Evolutionary conservation across 2,113 vertebrate species (phyloP), one percentile per base, ranked within the genome.

Genomic region (Saimiri boliviensis): DNA sequence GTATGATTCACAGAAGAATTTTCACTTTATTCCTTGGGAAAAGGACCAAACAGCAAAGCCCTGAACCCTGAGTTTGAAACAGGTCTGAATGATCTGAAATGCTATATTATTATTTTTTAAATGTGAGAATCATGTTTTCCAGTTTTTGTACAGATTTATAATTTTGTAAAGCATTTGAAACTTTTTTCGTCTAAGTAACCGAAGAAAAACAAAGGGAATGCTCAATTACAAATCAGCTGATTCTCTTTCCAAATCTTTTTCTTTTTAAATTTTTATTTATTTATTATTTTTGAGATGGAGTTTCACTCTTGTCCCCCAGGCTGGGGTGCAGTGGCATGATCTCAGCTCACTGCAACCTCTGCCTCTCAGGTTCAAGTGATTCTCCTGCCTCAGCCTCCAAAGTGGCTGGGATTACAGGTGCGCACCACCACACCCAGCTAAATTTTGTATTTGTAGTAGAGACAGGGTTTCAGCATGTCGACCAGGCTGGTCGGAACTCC

Each of bases 41-140:
- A 37, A 92, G n/a, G 40, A 82, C 2, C 30, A 68, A 74, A 47
- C 6, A 40, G 70, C 35, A 86, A 32, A 40, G 10, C 74, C 30
- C n/a, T 84, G 83, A 86, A 94, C 30, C 11, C 21, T 88, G 42
- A 80, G 27, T 95, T 71, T 74, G 37, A 97, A 92, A 95, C 13
- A 71, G 45, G 27, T 6, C 25, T 20, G 20, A 71, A 80, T 86
- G 40, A 71, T 49, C 2, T 35, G 49, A 80, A 94, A 88, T 8
- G 10, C 40, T 93, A 0, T 40, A 60, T 66, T 88, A 56, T 63
- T 66, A 52, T 73, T 19, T 90, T 73, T 32, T 49, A 16, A 91
- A 80, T 45, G 8, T 84, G 68, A 12, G 8, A 63, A 47, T 76
- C 35, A 23, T 5, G 3, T 47, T 86, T 91, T 56, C 68, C 84